phyloP scores from a whole-genome alignment of 2,888 invertebrate species.

The Parnassius glacialis region DNA sequence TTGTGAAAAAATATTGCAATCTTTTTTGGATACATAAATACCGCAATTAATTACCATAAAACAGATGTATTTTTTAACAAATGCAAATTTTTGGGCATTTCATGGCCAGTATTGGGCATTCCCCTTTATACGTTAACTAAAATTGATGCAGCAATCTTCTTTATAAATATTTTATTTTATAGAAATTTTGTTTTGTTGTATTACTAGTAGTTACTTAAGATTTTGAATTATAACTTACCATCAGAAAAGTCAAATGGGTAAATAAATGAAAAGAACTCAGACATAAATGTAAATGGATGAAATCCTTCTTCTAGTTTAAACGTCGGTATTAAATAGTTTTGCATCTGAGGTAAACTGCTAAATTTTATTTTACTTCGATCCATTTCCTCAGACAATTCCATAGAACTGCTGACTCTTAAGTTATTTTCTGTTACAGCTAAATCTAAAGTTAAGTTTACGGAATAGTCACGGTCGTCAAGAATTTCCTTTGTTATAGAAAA shows the following conservation, averaged over 20 bases:
- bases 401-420: slow-evolving; percentile 55
- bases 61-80: no score
- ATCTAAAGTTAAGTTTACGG: slow-evolving; percentile 48
- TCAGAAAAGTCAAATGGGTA: slow-evolving; percentile 84
- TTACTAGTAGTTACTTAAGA: no score
- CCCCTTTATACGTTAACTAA: no score
- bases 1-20: no score
- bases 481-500: slow-evolving; percentile 66
- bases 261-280: slow-evolving; percentile 81
- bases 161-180: no score
- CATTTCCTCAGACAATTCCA: slow-evolving; percentile 66
- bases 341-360: slow-evolving; percentile 67
- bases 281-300: slow-evolving; percentile 83
- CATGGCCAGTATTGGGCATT: no score
- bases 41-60: no score
- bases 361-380: slow-evolving; percentile 72
- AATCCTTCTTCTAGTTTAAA: slow-evolving; percentile 82
- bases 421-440: slow-evolving; percentile 53
- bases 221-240: slow-evolving; percentile 69
- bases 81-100: no score
- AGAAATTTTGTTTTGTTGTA: no score
- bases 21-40: no score
- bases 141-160: no score
- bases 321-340: slow-evolving; percentile 72
- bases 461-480: slow-evolving; percentile 36